Percentiles rank a stretch among this genome's conserved stretches.
phyloP scores from a whole-genome alignment of 1,140 invertebrate genomes.

The Gryllus bimaculatus region DNA sequence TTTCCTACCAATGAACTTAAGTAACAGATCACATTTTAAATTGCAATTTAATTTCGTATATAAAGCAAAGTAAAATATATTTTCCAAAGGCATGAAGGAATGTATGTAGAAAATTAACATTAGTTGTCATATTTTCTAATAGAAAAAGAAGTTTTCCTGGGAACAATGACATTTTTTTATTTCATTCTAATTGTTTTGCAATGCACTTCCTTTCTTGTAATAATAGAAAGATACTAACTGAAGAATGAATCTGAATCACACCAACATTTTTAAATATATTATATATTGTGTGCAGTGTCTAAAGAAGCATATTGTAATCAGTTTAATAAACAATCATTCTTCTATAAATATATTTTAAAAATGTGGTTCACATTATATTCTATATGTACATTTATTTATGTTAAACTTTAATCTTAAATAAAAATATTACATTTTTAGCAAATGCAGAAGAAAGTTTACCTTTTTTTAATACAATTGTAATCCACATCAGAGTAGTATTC shows the following conservation, averaged over 20 bases:
- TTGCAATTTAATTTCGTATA: not conserved
- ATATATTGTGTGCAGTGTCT: not conserved
- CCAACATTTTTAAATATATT: not conserved
- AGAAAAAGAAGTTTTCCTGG: not conserved
- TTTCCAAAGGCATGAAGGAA: not conserved
- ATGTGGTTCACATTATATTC: not conserved
- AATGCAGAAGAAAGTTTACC: not conserved
- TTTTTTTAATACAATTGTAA: not conserved
- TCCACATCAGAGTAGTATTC: too few relatives aligned
- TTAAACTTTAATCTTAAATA: not conserved
- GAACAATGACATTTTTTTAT: not conserved
- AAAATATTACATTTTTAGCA: slow-evolving; percentile 15
- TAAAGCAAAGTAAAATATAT: not conserved
- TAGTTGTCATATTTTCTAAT: not conserved
- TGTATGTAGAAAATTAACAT: too few relatives aligned
- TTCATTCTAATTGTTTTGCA: not conserved
- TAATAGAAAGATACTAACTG: not conserved
- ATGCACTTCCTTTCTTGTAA: not conserved
- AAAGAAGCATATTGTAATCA: not conserved
- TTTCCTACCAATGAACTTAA: not conserved
- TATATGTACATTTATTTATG: slow-evolving; percentile 6
- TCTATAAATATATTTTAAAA: not conserved
- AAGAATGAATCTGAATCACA: not conserved
- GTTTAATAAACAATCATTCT: not conserved
- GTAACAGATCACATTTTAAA: not conserved